phyloP scores from a whole-genome alignment of 2,113 vertebrate species.

The Chionodraco myersi region DNA sequence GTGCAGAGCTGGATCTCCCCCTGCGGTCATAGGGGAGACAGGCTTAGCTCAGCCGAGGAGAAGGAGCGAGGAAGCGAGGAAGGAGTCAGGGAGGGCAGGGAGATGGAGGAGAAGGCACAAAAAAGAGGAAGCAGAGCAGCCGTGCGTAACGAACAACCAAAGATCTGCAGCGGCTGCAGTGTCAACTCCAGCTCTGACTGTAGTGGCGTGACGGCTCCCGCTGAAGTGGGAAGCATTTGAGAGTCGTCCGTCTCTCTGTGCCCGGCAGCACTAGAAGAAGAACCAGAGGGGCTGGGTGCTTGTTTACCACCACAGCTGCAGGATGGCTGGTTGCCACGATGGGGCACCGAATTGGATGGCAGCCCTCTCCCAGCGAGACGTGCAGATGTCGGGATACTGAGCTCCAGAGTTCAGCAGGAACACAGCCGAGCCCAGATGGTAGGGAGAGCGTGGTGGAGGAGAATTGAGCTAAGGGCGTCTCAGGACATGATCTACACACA shows the following conservation, averaged over 20 bases:
- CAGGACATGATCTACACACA: constrained; percentile 24
- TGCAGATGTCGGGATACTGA: constrained; percentile 64
- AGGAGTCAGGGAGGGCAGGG: constrained; percentile 22
- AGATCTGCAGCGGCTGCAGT: constrained; percentile 69
- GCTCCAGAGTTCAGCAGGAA: constrained; percentile 46
- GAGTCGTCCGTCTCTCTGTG: constrained; percentile 68
- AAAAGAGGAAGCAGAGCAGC: constrained; percentile 55
- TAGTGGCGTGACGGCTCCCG: constrained; percentile 59
- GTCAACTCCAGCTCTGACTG: constrained; percentile 66
- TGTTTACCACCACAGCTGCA: constrained; percentile 74
- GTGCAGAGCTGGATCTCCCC: constrained; percentile 68
- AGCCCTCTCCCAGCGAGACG: constrained; percentile 48
- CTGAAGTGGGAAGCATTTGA: constrained; percentile 67
- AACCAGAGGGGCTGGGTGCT: constrained; percentile 51
- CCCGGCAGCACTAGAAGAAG: constrained; percentile 59
- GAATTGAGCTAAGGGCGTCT: constrained; percentile 42
- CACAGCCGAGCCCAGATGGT: constrained; percentile 69
- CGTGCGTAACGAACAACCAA: constrained; percentile 66
- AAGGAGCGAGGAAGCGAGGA: constrained; percentile 37
- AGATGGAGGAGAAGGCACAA: constrained; percentile 9
- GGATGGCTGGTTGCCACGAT: constrained; percentile 62
- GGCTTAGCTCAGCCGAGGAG: constrained; percentile 64
- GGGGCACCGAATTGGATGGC: constrained; percentile 51
- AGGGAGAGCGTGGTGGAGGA: constrained; percentile 31
- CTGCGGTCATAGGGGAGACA: constrained; percentile 63